A percentile compares a stretch with the other conserved stretches of the same genome.
These are phyloP conservation scores for Saguinus imperator DNA, from an alignment of 2,113 vertebrate species.

Conservation along the genomic window DNA sequence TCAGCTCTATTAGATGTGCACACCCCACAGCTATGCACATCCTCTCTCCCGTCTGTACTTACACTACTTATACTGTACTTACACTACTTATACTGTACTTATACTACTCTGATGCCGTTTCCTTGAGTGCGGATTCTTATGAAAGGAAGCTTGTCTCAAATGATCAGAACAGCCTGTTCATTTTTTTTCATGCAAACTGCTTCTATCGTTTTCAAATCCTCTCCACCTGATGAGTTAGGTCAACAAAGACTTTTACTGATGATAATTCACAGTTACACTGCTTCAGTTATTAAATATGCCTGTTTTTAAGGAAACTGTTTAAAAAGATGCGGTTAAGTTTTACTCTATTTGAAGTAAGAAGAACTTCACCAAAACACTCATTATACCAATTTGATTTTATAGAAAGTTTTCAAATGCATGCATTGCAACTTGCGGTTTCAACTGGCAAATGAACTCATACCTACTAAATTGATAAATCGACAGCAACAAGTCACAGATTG, in stretches of 20 bases:
- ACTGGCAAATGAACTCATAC: background rate
- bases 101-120: background rate
- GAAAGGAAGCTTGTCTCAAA: background rate
- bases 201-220: background rate
- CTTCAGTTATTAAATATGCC: background rate
- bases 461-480: background rate
- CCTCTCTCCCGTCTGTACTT: background rate
- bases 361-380: background rate
- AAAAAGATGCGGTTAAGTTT: background rate
- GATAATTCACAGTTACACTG: background rate
- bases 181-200: background rate
- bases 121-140: background rate
- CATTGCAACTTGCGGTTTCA: background rate
- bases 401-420: background rate
- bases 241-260: background rate
- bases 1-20: background rate
- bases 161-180: background rate
- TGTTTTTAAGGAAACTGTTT: background rate
- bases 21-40: background rate
- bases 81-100: no score
- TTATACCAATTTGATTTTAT: background rate
- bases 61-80: no score
- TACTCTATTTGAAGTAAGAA: background rate
- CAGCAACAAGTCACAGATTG: background rate
- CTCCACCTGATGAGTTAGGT: background rate